A percentile compares a stretch with the other conserved stretches of the same genome.
phyloP scores from a whole-genome alignment of 2,113 vertebrate species.

The Hydropotes inermis region DNA sequence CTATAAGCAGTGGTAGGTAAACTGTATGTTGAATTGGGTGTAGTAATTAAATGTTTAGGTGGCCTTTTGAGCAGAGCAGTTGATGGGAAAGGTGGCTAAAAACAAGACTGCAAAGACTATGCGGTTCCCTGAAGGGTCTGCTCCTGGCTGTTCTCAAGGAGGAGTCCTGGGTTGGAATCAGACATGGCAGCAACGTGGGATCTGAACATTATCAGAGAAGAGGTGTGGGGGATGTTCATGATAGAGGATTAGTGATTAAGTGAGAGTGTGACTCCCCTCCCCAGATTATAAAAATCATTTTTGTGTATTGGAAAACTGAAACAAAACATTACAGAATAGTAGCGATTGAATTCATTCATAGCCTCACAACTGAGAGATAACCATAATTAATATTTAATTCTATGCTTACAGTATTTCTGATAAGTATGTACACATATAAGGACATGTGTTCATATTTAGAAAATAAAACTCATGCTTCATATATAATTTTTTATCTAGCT shows the following conservation, averaged over 20 bases:
- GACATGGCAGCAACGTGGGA: fast-evolving
- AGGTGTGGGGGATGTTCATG: background rate
- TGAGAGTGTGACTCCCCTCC: background rate
- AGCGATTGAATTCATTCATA: background rate
- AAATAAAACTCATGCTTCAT: background rate
- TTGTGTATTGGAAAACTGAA: background rate
- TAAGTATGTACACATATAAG: background rate
- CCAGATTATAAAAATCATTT: background rate
- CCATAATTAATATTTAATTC: background rate
- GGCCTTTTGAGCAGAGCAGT: background rate
- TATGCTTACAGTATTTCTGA: background rate
- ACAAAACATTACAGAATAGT: background rate
- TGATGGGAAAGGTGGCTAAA: background rate
- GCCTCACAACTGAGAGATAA: background rate
- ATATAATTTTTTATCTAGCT: background rate
- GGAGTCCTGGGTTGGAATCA: fast-evolving
- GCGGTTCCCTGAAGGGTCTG: background rate
- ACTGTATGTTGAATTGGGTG: background rate
- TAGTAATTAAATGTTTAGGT: background rate
- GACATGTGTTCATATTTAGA: background rate
- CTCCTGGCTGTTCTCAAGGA: background rate
- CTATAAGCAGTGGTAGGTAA: background rate
- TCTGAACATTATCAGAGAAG: fast-evolving
- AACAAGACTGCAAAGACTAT: background rate
- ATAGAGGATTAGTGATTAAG: no score